Conservation (phyloP, 2,113 vertebrate genomes). For the Takifugu bimaculatus region DNA sequence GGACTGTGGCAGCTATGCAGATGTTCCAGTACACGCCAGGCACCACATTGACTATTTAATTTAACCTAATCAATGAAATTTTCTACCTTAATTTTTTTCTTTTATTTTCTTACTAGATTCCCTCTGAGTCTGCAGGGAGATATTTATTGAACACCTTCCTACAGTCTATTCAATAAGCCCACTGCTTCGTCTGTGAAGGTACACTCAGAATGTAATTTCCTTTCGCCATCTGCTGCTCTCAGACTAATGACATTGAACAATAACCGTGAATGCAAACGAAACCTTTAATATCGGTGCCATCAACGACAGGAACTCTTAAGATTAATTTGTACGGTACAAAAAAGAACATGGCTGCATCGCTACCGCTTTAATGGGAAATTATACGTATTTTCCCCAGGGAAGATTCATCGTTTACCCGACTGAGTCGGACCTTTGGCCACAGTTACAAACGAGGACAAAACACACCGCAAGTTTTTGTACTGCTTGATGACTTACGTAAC, state of each 20-base stretch:
- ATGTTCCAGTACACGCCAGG: no score
- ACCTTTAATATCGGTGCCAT: background rate
- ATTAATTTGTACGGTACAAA: constrained; percentile 3
- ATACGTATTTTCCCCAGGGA: background rate
- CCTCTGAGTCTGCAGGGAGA: constrained; percentile 3
- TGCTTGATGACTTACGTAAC: constrained; percentile 29
- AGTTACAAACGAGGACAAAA: constrained; percentile 36
- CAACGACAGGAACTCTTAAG: background rate
- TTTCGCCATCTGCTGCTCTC: background rate
- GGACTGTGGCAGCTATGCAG: no score
- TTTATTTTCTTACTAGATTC: background rate
- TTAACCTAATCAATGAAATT: constrained; percentile 2
- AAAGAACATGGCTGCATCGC: background rate
- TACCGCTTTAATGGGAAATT: background rate
- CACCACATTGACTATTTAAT: no score
- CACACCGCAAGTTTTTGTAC: constrained; percentile 13
- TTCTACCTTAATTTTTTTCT: background rate
- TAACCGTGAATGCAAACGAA: background rate
- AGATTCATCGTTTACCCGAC: constrained; percentile 32
- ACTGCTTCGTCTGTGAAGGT: background rate
- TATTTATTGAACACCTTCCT: constrained; percentile 9
- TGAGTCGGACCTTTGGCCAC: constrained; percentile 12
- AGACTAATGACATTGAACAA: background rate
- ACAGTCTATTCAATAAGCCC: constrained; percentile 13
- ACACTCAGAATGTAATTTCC: background rate